A percentile compares a stretch with the other conserved stretches of the same genome.
These are phyloP conservation scores for Beaufortia kweichowensis DNA, from an alignment of 2,113 vertebrate species.

Conservation along the genomic window DNA sequence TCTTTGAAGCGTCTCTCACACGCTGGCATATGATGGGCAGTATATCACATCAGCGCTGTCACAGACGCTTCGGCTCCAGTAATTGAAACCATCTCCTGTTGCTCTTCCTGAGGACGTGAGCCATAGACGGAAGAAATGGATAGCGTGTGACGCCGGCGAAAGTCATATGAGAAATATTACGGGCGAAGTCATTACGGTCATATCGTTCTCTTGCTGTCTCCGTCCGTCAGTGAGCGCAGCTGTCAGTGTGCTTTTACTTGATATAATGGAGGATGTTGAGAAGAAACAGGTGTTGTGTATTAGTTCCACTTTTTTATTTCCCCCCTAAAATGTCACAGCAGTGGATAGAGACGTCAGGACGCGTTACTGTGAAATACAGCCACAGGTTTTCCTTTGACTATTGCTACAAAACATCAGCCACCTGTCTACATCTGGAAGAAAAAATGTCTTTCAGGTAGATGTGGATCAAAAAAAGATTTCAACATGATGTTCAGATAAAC, in stretches of 20 bases:
- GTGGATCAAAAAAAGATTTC: constrained; percentile 14
- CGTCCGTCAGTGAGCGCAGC: constrained; percentile 66
- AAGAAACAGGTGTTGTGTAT: constrained; percentile 73
- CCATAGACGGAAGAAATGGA: constrained; percentile 57
- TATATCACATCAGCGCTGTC: constrained; percentile 51
- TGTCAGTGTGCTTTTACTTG: constrained; percentile 71
- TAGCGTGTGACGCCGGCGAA: constrained; percentile 41
- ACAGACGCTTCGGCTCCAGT: constrained; percentile 51
- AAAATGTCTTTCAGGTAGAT: constrained; percentile 5
- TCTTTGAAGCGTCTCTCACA: constrained; percentile 44
- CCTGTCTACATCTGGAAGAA: constrained; percentile 38
- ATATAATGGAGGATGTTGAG: constrained; percentile 66
- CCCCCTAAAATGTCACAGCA: constrained; percentile 46
- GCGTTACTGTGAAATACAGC: constrained; percentile 61
- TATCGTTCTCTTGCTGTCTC: constrained; percentile 56
- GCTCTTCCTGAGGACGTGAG: constrained; percentile 26
- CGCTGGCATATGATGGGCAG: constrained; percentile 34
- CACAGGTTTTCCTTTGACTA: constrained; percentile 57
- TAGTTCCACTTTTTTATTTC: constrained; percentile 65
- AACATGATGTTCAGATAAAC: not conserved
- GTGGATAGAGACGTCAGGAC: constrained; percentile 63
- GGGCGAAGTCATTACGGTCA: constrained; percentile 46
- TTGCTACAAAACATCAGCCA: constrained; percentile 58
- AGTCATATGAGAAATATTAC: constrained; percentile 66
- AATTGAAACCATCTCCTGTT: constrained; percentile 63